Conservation (phyloP, 2,113 vertebrate species). For the Daphoenositta chrysoptera region DNA sequence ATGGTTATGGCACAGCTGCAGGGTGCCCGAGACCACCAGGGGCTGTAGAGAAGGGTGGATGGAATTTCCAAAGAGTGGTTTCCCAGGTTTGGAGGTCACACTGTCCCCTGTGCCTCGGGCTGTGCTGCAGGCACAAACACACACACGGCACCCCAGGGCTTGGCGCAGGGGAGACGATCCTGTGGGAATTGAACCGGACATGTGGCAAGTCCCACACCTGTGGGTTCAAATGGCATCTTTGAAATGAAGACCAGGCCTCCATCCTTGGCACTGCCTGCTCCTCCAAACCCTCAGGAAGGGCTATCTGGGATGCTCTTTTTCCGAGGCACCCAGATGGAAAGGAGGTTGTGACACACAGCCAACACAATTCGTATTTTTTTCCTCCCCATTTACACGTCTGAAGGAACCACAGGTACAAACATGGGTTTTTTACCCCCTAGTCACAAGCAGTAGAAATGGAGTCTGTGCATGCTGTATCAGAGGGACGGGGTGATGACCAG, state of each 20-base stretch:
- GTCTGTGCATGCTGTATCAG: neutral
- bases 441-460: constrained; percentile 10
- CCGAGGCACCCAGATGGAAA: neutral
- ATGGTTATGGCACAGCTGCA: neutral
- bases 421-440: neutral
- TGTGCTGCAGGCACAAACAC: neutral
- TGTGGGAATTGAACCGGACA: neutral
- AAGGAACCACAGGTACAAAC: neutral
- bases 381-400: neutral
- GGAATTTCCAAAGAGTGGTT: neutral
- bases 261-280: neutral
- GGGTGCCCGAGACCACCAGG: neutral
- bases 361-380: accelerated
- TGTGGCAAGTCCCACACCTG: neutral
- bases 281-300: neutral
- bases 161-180: neutral
- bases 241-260: neutral
- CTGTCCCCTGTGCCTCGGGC: neutral
- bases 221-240: neutral
- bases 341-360: neutral
- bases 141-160: neutral
- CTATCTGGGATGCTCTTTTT: neutral
- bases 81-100: neutral
- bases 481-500: neutral
- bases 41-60: neutral